Evolutionary conservation across 2,113 vertebrate species (phyloP), one percentile per base, ranked within the genome.

Genomic region (Erythrocercus mccallii): DNA sequence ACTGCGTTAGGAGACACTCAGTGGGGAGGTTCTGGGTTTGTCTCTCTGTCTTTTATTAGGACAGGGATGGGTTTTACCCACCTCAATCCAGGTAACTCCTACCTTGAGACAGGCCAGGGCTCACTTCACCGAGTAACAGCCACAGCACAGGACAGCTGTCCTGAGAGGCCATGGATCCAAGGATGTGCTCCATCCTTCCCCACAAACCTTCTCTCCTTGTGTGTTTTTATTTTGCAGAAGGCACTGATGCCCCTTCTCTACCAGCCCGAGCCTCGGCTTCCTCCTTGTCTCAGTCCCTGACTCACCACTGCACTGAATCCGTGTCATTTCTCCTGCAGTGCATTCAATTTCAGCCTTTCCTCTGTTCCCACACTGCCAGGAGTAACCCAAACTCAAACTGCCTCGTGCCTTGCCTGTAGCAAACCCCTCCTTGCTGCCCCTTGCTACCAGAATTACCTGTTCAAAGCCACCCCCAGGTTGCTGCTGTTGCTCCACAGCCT

Each of bases 341-440:
- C 76, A 62, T 80, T 85, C 70, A 5, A 1, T 27, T 42, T 35
- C 62, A 92, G 81, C 71, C 56, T 82, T 77, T 53, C 47, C 74
- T 80, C 66, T 58, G 3, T 82, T 94, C 81, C 89, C 70, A 94
- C 58, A 16, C 27, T 82, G 78, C 61, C 27, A 76, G 82, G 64
- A 92, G 12, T 5, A 64, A 40, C 53, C 50, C 77, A 20, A 66
- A 68, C 70, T 53, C 78, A 42, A 81, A 77, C 12, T 0, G 24
- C 78, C 94, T 81, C 27, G 16, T 95, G 93, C 21, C 57, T 92
- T 82, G 81, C 84, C 90, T 25, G 50, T 22, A 58, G 91, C 94
- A 87, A 91, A 44, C 64, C 48, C 71, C 90, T 88, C 33, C 50
- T 84, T 58, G 44, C 35, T 79, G 73, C 80, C 40, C 22, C 74